A percentile compares a stretch with the other conserved stretches of the same genome.
Conservation (phyloP, 2,113 vertebrate species). For the Lycocorax pyrrhopterus region DNA sequence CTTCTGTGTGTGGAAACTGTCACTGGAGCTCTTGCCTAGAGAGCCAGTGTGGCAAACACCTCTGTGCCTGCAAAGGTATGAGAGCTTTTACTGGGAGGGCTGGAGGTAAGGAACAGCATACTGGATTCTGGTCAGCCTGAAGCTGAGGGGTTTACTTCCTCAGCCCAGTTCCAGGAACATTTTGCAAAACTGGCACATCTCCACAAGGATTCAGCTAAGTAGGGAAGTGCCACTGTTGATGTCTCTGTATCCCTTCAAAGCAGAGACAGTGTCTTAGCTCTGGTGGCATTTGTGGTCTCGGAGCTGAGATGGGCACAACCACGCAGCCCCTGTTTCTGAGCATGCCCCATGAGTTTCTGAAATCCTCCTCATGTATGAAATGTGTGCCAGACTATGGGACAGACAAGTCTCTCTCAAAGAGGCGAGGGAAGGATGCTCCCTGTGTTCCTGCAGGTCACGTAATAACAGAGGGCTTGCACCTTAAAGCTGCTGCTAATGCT, state of each 20-base stretch:
- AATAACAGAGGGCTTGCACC: neutral
- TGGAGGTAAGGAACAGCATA: neutral
- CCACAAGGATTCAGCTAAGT: neutral
- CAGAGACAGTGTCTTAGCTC: neutral
- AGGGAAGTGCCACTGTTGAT: neutral
- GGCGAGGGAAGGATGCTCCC: neutral
- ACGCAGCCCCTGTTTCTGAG: neutral
- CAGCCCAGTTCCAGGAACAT: neutral
- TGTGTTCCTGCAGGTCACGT: neutral
- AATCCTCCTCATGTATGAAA: accelerated
- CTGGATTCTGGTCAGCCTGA: neutral
- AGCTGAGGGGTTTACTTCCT: neutral
- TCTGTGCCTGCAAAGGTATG: accelerated
- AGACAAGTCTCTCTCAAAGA: neutral
- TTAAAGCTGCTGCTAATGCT: neutral
- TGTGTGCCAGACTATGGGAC: neutral
- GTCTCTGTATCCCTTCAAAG: neutral
- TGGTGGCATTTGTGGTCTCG: accelerated
- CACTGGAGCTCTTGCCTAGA: neutral
- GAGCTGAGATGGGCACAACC: neutral
- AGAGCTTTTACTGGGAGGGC: neutral
- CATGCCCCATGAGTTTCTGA: neutral
- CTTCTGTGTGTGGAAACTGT: neutral
- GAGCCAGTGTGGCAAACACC: neutral
- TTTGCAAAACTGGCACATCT: neutral